Base-by-base conservation (phyloP, 2,797 vertebrate species). In the Gobio occitaniae region DNA sequence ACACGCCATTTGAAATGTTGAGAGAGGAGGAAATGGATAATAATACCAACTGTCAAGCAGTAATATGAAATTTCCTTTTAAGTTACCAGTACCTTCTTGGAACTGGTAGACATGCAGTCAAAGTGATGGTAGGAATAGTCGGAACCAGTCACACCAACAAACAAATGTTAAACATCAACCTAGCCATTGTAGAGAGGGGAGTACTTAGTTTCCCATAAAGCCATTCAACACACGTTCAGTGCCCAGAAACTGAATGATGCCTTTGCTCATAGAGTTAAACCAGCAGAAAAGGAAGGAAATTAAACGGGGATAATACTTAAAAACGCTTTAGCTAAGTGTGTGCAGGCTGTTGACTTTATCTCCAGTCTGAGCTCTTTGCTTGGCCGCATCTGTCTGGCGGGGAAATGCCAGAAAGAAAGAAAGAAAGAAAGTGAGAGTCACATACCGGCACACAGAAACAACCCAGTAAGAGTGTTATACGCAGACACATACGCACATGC, bases 251-350 rank as follows among this genome's bases (percentile, higher is more conserved):
- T 72, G 54, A 85, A 80, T 80, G 76, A 80, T 85, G 66, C 77
- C 21, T 85, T 80, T 80, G 68, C 76, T 72, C 21, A 66, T 47
- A 68, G 38, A 74, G 84, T 76, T 70, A 66, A 78, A 80, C 61
- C 63, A 48, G 80, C 71, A 83, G 59, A 86, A 76, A 83, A 78
- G 66, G 69, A 78, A 86, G 76, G 50, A 77, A 85, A 85, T 80
- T 85, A 85, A 85, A 80, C 4, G 68, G 68, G 68, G 76, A 85
- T 85, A 80, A 85, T 84, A 84, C 83, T 85, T 85, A 79, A 85
- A 32, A 85, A 85, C 11, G 83, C 66, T 80, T 85, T 52, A 74
- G 68, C 68, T 79, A 74, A 80, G 76, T 63, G 68, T 85, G 54
- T 65, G 68, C 76, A 52, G 77, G 56, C 74, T 85, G 74, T 61